These are phyloP conservation scores for Fistularia tabacaria DNA, from an alignment of 2,797 vertebrate species.

Conservation along the genomic window DNA sequence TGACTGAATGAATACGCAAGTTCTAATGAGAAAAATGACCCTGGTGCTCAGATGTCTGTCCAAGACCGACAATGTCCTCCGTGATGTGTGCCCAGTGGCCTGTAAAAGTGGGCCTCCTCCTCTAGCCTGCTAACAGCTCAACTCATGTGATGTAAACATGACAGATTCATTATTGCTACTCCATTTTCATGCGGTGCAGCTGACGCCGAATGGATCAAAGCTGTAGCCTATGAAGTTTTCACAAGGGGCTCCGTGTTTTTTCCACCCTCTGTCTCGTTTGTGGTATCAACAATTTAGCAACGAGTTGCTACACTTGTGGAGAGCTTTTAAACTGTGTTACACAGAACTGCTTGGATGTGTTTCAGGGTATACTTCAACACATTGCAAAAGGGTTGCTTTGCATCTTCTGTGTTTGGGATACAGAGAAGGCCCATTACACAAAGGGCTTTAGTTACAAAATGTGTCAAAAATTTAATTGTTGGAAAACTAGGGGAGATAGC, in stretches of 20 bases:
- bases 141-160: too few species aligned
- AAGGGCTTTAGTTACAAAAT: too few species aligned
- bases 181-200: not conserved
- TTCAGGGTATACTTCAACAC: constrained; percentile 27
- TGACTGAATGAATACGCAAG: too few species aligned
- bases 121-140: not conserved
- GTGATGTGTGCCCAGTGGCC: not conserved
- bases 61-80: too few species aligned
- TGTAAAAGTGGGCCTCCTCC: constrained; percentile 2
- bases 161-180: too few species aligned
- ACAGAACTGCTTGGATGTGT: constrained; percentile 7
- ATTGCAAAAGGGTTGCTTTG: constrained; percentile 25
- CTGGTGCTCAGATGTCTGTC: too few species aligned
- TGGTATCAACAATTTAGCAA: constrained; percentile 6
- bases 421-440: not conserved
- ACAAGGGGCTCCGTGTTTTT: not conserved
- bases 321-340: constrained; percentile 1
- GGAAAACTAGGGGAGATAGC: too few species aligned
- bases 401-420: not conserved
- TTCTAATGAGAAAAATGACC: too few species aligned
- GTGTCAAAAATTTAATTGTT: too few species aligned
- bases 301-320: constrained; percentile 24
- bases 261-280: constrained; percentile 12
- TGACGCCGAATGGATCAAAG: constrained; percentile 3
- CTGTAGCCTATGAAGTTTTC: not conserved